phyloP scores from a whole-genome alignment of 2,797 vertebrate genomes.

The Tympanoctomys barrerae region DNA sequence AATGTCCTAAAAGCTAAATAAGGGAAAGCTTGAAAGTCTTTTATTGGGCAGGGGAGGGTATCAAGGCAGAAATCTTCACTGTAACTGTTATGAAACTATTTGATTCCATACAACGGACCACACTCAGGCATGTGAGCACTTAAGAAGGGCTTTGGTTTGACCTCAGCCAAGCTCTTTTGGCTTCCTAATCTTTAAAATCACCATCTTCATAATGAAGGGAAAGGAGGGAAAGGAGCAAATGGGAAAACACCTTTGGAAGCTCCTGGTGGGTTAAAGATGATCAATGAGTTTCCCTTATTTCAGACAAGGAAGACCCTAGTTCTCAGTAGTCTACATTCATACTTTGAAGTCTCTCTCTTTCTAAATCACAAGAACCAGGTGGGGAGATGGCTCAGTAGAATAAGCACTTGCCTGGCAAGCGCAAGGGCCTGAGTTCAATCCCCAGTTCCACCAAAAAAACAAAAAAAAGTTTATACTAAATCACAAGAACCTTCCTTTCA shows the following conservation, averaged over 20 bases:
- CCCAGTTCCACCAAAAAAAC: too few species aligned
- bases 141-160: background rate
- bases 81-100: background rate
- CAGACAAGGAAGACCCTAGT: background rate
- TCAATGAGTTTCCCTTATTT: background rate
- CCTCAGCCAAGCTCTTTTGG: background rate
- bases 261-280: slow-evolving; percentile 20
- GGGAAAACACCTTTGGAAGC: background rate
- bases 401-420: too few species aligned
- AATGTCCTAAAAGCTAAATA: too few species aligned
- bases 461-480: background rate
- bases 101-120: background rate
- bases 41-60: too few species aligned
- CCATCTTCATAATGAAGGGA: background rate
- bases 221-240: background rate
- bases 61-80: background rate
- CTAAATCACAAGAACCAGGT: background rate
- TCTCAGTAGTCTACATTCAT: background rate
- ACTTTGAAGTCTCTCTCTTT: background rate
- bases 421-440: too few species aligned
- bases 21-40: too few species aligned
- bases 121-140: background rate
- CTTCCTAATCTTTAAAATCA: slow-evolving; percentile 3
- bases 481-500: background rate
- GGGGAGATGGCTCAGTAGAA: too few species aligned